Conservation (phyloP, 2,888 invertebrate genomes). For the Drosophila basisetae region DNA sequence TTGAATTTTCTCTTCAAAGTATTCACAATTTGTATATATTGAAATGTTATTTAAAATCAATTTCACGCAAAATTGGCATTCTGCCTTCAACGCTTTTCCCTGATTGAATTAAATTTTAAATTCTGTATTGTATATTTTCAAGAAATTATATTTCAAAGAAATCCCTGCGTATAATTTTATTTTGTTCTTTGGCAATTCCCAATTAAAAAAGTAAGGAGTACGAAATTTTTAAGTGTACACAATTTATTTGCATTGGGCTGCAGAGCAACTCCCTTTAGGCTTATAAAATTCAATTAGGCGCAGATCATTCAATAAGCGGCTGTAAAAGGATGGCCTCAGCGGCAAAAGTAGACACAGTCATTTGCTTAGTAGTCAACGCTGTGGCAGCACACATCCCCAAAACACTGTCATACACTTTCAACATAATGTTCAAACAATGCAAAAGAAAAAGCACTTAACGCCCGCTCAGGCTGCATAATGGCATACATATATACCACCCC, state of each 20-base stretch:
- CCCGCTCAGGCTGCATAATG: conserved; percentile 51
- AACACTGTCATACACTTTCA: conserved; percentile 6
- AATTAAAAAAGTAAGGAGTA: not conserved
- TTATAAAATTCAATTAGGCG: conserved; percentile 19
- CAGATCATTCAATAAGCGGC: conserved; percentile 22
- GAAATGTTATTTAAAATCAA: not conserved
- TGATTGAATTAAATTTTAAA: not conserved
- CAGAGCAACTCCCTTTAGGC: not conserved
- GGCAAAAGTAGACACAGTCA: not conserved
- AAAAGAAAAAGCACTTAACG: conserved; percentile 69
- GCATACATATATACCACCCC: conserved; percentile 27
- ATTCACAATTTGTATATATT: not conserved
- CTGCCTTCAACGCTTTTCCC: not conserved
- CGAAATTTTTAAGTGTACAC: not conserved
- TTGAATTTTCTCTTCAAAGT: not conserved
- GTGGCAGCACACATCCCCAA: conserved; percentile 4
- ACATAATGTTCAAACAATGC: conserved; percentile 59
- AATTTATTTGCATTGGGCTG: not conserved
- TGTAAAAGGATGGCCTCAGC: conserved; percentile 5
- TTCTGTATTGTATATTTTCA: not conserved
- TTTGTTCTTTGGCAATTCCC: not conserved
- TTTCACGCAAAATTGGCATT: not conserved
- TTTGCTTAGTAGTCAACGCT: conserved; percentile 16
- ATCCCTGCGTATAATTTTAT: not conserved
- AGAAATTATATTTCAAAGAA: no score